These are phyloP conservation scores for Cactoblastis cactorum DNA, from an alignment of 2,888 invertebrate genomes.

Conservation along the genomic window DNA sequence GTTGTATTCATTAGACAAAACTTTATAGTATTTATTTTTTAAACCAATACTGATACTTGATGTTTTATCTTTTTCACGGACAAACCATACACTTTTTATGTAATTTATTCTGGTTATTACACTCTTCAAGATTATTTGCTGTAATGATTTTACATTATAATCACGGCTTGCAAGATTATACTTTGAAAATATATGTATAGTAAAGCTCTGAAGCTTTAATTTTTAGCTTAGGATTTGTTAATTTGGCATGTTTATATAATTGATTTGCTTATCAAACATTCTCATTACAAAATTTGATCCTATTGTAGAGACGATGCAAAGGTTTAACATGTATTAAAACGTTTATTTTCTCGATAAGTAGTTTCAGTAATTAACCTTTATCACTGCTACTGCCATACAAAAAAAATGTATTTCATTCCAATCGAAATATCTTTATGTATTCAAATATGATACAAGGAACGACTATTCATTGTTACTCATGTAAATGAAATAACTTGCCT, in stretches of 20 bases:
- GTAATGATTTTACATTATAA: background rate
- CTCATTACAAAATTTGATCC: background rate
- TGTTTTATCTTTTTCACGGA: background rate
- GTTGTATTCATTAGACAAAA: too few relatives aligned
- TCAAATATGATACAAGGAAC: too few relatives aligned
- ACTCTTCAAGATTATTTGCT: conserved; percentile 1
- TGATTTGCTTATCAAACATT: background rate
- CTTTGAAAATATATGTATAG: background rate
- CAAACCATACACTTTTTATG: background rate
- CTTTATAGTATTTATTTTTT: background rate
- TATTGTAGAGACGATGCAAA: background rate
- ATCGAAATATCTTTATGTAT: too few relatives aligned
- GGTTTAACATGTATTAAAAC: too few relatives aligned
- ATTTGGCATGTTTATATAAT: conserved; percentile 3
- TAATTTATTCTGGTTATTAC: background rate
- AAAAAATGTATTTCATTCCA: too few relatives aligned
- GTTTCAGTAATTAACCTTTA: too few relatives aligned
- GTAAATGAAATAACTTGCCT: too few relatives aligned
- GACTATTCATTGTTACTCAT: too few relatives aligned
- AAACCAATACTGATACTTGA: background rate
- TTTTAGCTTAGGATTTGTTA: background rate
- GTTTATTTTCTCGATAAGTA: too few relatives aligned
- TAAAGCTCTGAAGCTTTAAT: background rate
- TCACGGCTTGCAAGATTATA: background rate
- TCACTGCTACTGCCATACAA: too few relatives aligned